Percentiles rank a stretch among this genome's conserved stretches.
These are phyloP conservation scores for Eurystomus glaucurus DNA, from an alignment of 2,797 vertebrate species.

Conservation along the genomic window DNA sequence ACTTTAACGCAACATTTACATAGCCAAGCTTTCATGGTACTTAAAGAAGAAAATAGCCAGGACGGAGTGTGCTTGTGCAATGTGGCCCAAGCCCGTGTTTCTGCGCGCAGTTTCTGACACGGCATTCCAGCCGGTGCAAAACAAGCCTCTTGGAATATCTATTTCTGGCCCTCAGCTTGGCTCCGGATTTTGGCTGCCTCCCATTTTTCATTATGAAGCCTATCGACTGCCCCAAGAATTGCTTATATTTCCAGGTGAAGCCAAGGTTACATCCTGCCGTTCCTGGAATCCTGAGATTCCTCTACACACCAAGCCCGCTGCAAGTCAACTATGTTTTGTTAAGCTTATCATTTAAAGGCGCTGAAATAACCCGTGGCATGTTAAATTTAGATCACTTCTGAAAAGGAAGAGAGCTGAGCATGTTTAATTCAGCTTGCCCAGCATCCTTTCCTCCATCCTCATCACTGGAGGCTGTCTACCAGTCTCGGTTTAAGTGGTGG, in stretches of 20 bases:
- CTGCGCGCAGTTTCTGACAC: background rate
- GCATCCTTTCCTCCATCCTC: background rate
- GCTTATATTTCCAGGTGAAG: slow-evolving; percentile 82
- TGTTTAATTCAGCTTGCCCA: slow-evolving; percentile 13
- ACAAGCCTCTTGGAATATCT: slow-evolving; percentile 57
- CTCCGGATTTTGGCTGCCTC: slow-evolving; percentile 65
- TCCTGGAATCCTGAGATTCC: slow-evolving; percentile 66
- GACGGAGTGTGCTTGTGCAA: background rate
- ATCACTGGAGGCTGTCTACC: slow-evolving; percentile 5
- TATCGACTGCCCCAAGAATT: slow-evolving; percentile 63
- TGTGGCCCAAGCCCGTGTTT: background rate
- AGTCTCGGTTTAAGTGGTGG: background rate
- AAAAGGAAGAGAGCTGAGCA: slow-evolving; percentile 69
- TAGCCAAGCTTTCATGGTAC: background rate
- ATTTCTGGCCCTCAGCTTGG: slow-evolving; percentile 64
- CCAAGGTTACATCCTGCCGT: slow-evolving; percentile 72
- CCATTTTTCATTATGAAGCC: slow-evolving; percentile 61
- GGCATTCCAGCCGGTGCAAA: background rate
- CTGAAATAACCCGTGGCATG: slow-evolving; percentile 60
- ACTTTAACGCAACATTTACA: background rate
- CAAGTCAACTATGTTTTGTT: slow-evolving; percentile 26
- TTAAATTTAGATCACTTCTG: slow-evolving; percentile 70
- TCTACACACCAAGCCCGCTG: background rate
- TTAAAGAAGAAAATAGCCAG: slow-evolving; percentile 40
- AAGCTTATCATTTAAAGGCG: slow-evolving; percentile 50